These are phyloP conservation scores for Cecidostiba fungosa DNA, from an alignment of 2,888 invertebrate species.

Conservation along the genomic window DNA sequence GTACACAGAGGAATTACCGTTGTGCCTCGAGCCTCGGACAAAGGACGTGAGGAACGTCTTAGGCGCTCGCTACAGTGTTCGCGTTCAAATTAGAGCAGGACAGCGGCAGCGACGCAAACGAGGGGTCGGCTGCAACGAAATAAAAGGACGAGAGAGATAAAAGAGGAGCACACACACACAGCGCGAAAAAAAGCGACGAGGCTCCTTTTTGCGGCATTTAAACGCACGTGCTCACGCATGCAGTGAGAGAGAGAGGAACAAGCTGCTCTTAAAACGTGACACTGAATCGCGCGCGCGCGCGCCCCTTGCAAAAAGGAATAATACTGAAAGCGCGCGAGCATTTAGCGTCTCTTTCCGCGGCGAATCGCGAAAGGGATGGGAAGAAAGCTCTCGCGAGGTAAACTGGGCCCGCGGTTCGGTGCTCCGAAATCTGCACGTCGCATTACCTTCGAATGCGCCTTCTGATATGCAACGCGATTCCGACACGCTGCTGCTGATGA, in stretches of 20 bases:
- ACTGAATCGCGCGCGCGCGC: slow-evolving; percentile 66
- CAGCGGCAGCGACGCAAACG: slow-evolving; percentile 26
- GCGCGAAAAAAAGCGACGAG: slow-evolving; percentile 6
- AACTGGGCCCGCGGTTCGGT: slow-evolving; percentile 18
- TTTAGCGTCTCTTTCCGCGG: slow-evolving; percentile 16
- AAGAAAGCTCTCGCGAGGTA: slow-evolving; percentile 13
- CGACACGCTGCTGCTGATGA: slow-evolving; percentile 37
- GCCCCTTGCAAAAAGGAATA: slow-evolving; percentile 45
- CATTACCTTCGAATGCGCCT: slow-evolving; percentile 76
- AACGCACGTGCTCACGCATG: slow-evolving; percentile 51
- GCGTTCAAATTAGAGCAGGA: slow-evolving; percentile 49
- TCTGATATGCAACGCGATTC: slow-evolving; percentile 66
- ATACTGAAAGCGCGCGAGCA: slow-evolving; percentile 1
- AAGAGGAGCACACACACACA: slow-evolving; percentile 62
- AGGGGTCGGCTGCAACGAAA: slow-evolving; percentile 25
- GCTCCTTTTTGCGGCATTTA: slow-evolving; percentile 43
- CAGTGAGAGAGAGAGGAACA: neutral
- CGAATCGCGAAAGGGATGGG: slow-evolving; percentile 4
- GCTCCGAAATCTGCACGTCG: slow-evolving; percentile 71
- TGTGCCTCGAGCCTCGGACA: slow-evolving; percentile 28
- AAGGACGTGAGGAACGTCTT: slow-evolving; percentile 35
- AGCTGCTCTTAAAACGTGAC: slow-evolving; percentile 67
- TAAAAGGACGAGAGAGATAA: neutral
- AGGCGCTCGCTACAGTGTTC: slow-evolving; percentile 11
- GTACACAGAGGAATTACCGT: slow-evolving; percentile 37